phyloP scores from a whole-genome alignment of 1,140 invertebrate genomes.

The Marisa cornuarietis region DNA sequence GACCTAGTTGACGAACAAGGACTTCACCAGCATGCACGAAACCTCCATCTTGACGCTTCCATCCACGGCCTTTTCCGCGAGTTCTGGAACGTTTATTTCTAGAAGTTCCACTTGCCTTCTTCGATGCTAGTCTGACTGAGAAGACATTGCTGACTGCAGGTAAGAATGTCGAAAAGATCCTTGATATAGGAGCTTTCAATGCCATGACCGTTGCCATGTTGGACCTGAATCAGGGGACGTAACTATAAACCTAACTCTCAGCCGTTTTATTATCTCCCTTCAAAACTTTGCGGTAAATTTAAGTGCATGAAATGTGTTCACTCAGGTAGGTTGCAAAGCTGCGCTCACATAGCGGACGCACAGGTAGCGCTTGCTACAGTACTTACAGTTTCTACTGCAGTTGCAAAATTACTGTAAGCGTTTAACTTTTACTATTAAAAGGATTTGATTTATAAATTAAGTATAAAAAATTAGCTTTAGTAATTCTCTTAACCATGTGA shows the following conservation, averaged over 20 bases:
- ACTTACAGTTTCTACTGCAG: no score
- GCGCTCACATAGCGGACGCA: no score
- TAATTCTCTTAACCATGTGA: no score
- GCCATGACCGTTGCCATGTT: conserved; percentile 23
- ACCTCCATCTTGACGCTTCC: conserved; percentile 42
- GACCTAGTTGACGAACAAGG: conserved; percentile 45
- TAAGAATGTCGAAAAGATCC: neutral
- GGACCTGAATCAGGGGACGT: neutral
- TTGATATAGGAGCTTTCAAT: conserved; percentile 10
- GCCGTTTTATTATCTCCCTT: no score
- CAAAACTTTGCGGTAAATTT: no score
- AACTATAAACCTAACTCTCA: neutral
- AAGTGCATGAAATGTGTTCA: no score
- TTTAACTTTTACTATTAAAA: no score
- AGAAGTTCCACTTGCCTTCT: conserved; percentile 17
- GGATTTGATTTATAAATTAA: no score
- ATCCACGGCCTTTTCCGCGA: conserved; percentile 27
- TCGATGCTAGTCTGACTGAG: conserved; percentile 6
- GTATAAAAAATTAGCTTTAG: no score
- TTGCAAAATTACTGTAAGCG: no score
- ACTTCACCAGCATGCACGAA: conserved; percentile 54
- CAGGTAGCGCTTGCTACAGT: no score
- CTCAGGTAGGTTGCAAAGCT: no score
- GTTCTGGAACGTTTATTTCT: conserved; percentile 32
- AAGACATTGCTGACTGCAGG: conserved; percentile 1